Evolutionary conservation across 2,113 vertebrate genomes (phyloP), one percentile per base, ranked within the genome.

Genomic region (Noturus placidus): DNA sequence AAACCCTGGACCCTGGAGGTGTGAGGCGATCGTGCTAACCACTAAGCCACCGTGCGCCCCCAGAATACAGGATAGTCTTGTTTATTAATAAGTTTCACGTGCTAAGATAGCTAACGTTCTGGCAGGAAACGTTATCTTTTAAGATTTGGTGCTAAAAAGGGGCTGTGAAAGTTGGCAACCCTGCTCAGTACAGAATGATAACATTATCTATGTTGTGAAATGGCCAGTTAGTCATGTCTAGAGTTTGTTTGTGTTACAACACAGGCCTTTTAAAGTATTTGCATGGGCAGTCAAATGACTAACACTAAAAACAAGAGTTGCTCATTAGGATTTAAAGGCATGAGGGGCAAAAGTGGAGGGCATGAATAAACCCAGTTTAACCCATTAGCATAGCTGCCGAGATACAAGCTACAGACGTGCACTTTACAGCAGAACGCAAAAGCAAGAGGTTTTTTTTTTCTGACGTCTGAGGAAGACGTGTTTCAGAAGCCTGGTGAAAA

Each of bases 381-480:
- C 20, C 30, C 5, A 74, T 83, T 11, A 80, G 27, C 38, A 56
- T 63, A 63, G 54, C 46, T 72, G 82, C 65, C 65, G 10, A 35
- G 80, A 56, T 84, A 69, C 82, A 84, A 70, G 61, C 42, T 83
- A 83, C 61, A 67, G 7, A 30, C 35, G 10, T 74, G 70, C 70
- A 22, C 30, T 30, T 33, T 78, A 78, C 25, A 72, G 57, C 25
- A 79, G 82, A 54, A 27, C 50, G 33, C 50, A 82, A 54, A 85
- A 57, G 82, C 82, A 56, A 6, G 20, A 59, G 20, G 25, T 2
- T 17, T 69, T 42, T 67, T 61, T 17, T 7, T 42, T 56, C 25
- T 15, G 27, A 33, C 2, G 14, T 67, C 25, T n/a, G 20, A 50
- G 42, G 78, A 61, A 79, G 72, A 77, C 19, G 25, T 59, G 10